These are phyloP conservation scores for Trachymyrmex septentrionalis DNA, from an alignment of 1,140 invertebrate species.

Conservation along the genomic window DNA sequence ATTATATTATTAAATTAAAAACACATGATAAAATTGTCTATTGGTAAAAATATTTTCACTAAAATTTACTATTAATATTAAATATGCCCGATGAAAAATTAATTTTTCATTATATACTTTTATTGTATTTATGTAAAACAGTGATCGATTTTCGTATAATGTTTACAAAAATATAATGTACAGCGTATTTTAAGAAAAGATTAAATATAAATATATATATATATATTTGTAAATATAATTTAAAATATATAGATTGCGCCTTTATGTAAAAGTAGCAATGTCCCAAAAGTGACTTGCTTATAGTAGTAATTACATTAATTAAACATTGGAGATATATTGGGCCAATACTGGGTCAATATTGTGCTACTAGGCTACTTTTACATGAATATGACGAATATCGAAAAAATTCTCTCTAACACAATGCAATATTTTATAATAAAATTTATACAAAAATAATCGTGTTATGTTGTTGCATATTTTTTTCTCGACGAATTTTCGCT, in stretches of 20 bases:
- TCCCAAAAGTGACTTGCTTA: slow-evolving; percentile 9
- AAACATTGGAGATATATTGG: too few species aligned
- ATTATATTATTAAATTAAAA: slow-evolving; percentile 23
- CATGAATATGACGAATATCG: slow-evolving; percentile 6
- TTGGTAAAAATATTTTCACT: slow-evolving; percentile 9
- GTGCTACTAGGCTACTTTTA: slow-evolving; percentile 25
- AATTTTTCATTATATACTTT: slow-evolving; percentile 25
- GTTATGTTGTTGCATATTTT: neutral
- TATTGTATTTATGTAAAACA: slow-evolving; percentile 42
- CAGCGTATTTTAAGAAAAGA: slow-evolving; percentile 1
- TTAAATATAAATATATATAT: slow-evolving; percentile 40
- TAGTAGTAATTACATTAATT: neutral
- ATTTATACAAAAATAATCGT: slow-evolving; percentile 43
- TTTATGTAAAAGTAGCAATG: slow-evolving; percentile 47
- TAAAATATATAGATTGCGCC: slow-evolving; percentile 42
- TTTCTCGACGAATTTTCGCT: neutral
- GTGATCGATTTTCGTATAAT: slow-evolving; percentile 11
- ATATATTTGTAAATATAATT: slow-evolving; percentile 54
- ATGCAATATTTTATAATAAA: slow-evolving; percentile 64
- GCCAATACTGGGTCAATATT: too few species aligned
- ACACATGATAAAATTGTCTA: neutral
- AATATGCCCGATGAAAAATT: neutral
- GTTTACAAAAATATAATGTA: slow-evolving; percentile 15
- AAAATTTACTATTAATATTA: slow-evolving; percentile 21
- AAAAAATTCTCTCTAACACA: slow-evolving; percentile 20